A percentile compares a stretch with the other conserved stretches of the same genome.
phyloP scores from a whole-genome alignment of 2,888 invertebrate genomes.

The Phorcus lineatus region DNA sequence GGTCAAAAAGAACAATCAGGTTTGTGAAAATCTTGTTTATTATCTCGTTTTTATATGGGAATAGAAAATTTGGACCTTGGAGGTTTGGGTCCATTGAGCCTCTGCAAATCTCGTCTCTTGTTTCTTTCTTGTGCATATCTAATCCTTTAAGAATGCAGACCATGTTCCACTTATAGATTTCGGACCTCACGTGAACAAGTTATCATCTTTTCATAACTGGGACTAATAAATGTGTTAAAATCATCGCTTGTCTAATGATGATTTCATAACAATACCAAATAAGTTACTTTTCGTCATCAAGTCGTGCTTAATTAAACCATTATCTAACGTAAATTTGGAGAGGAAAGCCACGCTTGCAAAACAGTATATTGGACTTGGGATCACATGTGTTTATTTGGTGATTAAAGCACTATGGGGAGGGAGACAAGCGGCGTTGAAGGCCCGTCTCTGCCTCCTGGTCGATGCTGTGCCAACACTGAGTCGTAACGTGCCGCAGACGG shows the following conservation, averaged over 20 bases:
- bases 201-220: too few relatives aligned
- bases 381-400: conserved; percentile 16
- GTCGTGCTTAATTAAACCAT: too few relatives aligned
- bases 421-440: conserved; percentile 12
- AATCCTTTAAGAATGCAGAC: conserved; percentile 2
- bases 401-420: conserved; percentile 20
- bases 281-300: too few relatives aligned
- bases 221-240: too few relatives aligned
- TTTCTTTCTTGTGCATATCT: not conserved
- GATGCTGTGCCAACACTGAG: not conserved
- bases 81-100: not conserved
- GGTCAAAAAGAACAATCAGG: not conserved
- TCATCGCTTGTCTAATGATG: too few relatives aligned
- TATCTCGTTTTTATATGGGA: not conserved
- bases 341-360: conserved; percentile 15
- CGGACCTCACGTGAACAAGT: not conserved
- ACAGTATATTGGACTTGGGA: not conserved
- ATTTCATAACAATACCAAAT: too few relatives aligned
- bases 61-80: not conserved
- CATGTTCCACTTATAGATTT: conserved; percentile 17
- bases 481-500: conserved; percentile 15
- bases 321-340: not conserved
- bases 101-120: not conserved
- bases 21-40: not conserved
- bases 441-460: not conserved